phyloP scores from a whole-genome alignment of 64 coral and sea anemone species.

The Dendronephthya gigantea region DNA sequence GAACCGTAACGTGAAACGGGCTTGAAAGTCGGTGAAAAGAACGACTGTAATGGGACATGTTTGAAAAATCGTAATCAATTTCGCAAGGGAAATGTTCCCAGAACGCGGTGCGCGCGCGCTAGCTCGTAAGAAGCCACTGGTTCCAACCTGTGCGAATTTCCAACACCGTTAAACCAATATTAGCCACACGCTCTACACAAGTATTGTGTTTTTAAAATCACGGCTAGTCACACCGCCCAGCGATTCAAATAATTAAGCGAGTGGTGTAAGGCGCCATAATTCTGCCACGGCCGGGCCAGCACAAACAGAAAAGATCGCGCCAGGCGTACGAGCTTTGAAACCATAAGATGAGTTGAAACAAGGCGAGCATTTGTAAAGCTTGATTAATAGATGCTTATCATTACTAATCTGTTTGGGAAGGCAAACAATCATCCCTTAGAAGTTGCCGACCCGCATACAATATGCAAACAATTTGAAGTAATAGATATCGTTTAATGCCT shows the following conservation, averaged over 20 bases:
- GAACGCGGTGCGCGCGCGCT: not conserved
- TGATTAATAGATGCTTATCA: conserved; percentile 25
- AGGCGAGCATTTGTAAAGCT: not conserved
- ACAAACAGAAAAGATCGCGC: conserved; percentile 6
- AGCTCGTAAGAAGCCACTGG: not conserved
- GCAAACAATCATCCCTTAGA: not conserved
- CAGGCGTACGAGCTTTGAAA: not conserved
- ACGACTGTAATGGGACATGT: no score
- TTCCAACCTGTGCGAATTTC: not conserved
- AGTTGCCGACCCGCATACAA: conserved; percentile 9
- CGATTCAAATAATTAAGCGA: not conserved
- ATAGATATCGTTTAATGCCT: conserved; percentile 14
- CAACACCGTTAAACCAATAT: not conserved
- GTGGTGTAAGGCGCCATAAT: not conserved
- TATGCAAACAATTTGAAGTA: conserved; percentile 16
- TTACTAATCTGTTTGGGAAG: not conserved
- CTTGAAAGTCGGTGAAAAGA: no score
- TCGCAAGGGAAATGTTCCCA: not conserved
- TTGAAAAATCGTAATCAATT: no score
- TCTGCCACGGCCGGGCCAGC: not conserved
- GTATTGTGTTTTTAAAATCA: not conserved
- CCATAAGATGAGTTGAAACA: not conserved
- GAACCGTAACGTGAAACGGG: no score
- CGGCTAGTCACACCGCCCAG: not conserved
- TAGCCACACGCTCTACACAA: not conserved